These are phyloP conservation scores for Allophyes oxyacanthae DNA, from an alignment of 2,888 invertebrate genomes.

Conservation along the genomic window DNA sequence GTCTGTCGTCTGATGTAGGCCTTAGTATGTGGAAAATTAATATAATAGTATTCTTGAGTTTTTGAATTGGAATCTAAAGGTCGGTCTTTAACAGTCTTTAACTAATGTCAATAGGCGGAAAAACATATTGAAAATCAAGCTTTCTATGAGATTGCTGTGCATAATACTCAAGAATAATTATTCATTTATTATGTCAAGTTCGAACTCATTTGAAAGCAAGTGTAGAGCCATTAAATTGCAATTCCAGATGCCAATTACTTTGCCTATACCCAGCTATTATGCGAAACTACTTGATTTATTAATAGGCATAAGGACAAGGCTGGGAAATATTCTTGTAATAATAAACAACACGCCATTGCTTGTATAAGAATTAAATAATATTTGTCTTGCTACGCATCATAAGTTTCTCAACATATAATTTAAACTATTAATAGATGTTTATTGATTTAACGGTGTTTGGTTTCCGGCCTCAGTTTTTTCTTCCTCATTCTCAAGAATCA, in stretches of 20 bases:
- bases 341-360: constrained; percentile 40
- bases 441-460: constrained; percentile 27
- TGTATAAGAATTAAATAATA: constrained; percentile 33
- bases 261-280: constrained; percentile 22
- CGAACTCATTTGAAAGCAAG: not conserved
- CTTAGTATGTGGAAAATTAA: no score
- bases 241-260: constrained; percentile 4
- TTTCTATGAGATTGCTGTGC: no score
- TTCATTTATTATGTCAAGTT: no score
- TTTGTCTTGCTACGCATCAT: constrained; percentile 33
- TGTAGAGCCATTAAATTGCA: constrained; percentile 3
- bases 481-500: not conserved
- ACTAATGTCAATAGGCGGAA: constrained; percentile 10
- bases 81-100: constrained; percentile 3
- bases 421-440: constrained; percentile 21
- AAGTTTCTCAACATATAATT: constrained; percentile 32
- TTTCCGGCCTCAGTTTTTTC: constrained; percentile 18
- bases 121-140: constrained; percentile 3
- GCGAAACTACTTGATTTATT: no score
- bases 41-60: no score
- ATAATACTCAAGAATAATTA: no score
- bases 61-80: constrained; percentile 10
- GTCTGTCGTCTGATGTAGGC: no score
- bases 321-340: constrained; percentile 29
- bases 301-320: constrained; percentile 34